These are phyloP conservation scores for Melanotus villosus DNA, from an alignment of 2,888 invertebrate species.

Conservation along the genomic window DNA sequence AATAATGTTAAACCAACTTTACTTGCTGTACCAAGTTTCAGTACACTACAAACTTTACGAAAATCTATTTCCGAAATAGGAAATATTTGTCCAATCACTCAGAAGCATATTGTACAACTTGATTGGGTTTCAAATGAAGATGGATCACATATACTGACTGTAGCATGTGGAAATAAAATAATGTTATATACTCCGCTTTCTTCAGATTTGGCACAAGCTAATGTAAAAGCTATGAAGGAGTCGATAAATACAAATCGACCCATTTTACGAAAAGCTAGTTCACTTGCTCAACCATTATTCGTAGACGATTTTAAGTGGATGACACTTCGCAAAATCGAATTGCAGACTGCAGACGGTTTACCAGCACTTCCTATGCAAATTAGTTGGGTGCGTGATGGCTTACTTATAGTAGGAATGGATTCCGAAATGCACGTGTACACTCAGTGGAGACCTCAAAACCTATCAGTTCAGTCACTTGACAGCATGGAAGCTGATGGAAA, in stretches of 20 bases:
- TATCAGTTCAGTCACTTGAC: constrained; percentile 64
- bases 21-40: constrained; percentile 91
- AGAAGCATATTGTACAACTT: constrained; percentile 93
- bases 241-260: constrained; percentile 67
- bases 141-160: constrained; percentile 97
- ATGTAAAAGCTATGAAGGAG: constrained; percentile 77
- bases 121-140: constrained; percentile 99
- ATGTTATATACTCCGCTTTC: constrained; percentile 94
- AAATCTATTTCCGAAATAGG: constrained; percentile 93
- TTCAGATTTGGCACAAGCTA: constrained; percentile 94
- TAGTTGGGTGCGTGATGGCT: constrained; percentile 98
- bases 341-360: constrained; percentile 94
- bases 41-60: constrained; percentile 88
- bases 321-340: constrained; percentile 91
- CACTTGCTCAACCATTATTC: constrained; percentile 89
- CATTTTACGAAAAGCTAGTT: constrained; percentile 91
- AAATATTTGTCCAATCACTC: constrained; percentile 90
- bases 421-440: constrained; percentile 99
- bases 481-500: constrained; percentile 75
- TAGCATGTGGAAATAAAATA: constrained; percentile 94
- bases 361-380: constrained; percentile 98
- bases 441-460: constrained; percentile 90
- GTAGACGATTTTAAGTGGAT: constrained; percentile 97
- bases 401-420: constrained; percentile 98
- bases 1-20: constrained; percentile 69